Base-by-base conservation (phyloP, 2,113 vertebrate genomes). In the Ailuropoda melanoleuca region DNA sequence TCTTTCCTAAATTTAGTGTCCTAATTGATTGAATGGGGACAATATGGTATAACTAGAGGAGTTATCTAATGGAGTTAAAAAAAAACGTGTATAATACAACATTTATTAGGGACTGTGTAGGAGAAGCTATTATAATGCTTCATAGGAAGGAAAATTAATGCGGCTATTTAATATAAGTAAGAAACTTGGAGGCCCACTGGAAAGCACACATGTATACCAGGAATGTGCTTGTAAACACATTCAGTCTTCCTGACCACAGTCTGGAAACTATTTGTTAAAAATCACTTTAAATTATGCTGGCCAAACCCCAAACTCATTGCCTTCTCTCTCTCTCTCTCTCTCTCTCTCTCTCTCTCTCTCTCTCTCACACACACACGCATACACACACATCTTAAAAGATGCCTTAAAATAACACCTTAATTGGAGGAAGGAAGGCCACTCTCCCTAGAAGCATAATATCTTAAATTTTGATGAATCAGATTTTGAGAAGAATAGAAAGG, bases 401-500 rank as follows among this genome's bases (percentile, higher is more conserved):
- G 15, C 37, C 46, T 95, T 89, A 64, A 93, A 95, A 58, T 80
- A 90, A 75, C 48, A 68, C 29, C 78, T 87, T 15, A 60, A 88
- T 43, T 93, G 9, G 19, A 89, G 43, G 26, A 72, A 88, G 46
- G 5, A 93, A 93, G 13, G 3, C 4, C 17, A 90, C 43, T 39
- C 64, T 90, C 1, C 4, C 85, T 58, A 75, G 14, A 55, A 72
- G 23, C 31, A 58, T 75, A 66, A 53, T 2, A 34, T 62, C 19
- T 96, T 97, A 46, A 29, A 96, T 43, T 83, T 75, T 50, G 10
- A 46, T 92, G 39, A 93, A 72, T 70, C 77, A 26, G 34, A 24
- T 85, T 95, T 93, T 60, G 48, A 95, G 46, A 68, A 50, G 8
- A 81, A 39, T 37, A 91, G 48, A 81, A 74, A 97, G 50, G 2